Conservation (phyloP, 2,113 vertebrate species). For the Monopterus albus region DNA sequence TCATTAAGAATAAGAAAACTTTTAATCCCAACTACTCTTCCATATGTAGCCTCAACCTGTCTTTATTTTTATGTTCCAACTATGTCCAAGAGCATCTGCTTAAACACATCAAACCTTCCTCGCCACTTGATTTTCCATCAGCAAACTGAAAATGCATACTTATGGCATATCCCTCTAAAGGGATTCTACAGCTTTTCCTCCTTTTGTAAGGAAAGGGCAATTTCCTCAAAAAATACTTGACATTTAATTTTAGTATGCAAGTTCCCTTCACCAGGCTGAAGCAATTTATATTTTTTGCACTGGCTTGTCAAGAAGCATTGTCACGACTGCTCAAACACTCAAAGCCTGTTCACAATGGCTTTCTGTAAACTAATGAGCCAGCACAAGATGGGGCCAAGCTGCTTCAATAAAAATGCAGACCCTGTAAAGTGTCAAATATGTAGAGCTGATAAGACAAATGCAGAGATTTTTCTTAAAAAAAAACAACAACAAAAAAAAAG, state of each 20-base stretch:
- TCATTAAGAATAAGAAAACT: background rate
- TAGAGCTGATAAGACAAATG: conserved; percentile 11
- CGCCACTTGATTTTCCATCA: conserved; percentile 18
- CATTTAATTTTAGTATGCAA: conserved; percentile 44
- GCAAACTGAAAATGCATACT: conserved; percentile 15
- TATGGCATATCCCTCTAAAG: background rate
- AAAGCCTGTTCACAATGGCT: conserved; percentile 1
- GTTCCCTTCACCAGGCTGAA: conserved; percentile 24
- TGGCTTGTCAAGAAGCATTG: conserved; percentile 23
- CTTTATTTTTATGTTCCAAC: background rate
- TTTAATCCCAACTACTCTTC: background rate
- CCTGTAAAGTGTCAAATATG: conserved; percentile 20
- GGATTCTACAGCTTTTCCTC: background rate
- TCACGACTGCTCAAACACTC: conserved; percentile 7
- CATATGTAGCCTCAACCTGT: background rate
- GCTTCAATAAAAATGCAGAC: conserved; percentile 11
- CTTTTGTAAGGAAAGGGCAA: background rate
- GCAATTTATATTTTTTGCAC: conserved; percentile 14
- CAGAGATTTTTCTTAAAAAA: background rate
- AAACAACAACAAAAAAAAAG: background rate
- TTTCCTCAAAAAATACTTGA: conserved; percentile 52
- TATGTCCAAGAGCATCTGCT: conserved; percentile 1
- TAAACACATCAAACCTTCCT: background rate
- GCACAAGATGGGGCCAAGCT: background rate
- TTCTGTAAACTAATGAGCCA: conserved; percentile 19